phyloP scores from a whole-genome alignment of 2,113 vertebrate species.

The Fulmarus glacialis region DNA sequence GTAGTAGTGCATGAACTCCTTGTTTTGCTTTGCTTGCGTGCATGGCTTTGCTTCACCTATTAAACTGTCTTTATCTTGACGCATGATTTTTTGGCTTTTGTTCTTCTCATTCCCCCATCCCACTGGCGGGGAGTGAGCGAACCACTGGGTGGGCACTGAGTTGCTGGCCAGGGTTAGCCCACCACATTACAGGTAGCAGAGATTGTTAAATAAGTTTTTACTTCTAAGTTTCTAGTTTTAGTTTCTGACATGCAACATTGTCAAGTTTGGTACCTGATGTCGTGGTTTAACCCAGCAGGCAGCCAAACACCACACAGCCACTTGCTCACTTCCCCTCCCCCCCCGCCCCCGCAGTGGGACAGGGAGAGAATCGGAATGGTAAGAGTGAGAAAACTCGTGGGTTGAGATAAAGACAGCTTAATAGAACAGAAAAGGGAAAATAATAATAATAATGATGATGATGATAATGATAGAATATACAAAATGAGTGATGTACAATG shows the following conservation, averaged over 20 bases:
- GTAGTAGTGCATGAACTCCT: neutral
- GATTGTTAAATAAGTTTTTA: neutral
- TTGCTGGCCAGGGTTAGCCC: neutral
- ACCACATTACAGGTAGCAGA: no score
- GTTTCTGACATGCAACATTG: neutral
- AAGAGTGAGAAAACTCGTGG: no score
- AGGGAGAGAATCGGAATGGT: no score
- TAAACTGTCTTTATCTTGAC: neutral
- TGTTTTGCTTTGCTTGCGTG: neutral
- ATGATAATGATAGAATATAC: no score
- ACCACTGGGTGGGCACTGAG: neutral
- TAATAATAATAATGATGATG: no score
- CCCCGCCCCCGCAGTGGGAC: no score
- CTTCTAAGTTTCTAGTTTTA: neutral
- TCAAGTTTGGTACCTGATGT: neutral
- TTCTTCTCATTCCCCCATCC: neutral
- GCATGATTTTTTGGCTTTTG: neutral
- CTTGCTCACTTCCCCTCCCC: no score
- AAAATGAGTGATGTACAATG: no score
- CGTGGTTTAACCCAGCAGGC: no score
- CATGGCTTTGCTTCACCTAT: neutral
- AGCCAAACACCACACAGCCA: no score
- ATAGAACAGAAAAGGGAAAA: no score
- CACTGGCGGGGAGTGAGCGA: fast-evolving
- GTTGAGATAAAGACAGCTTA: no score